phyloP scores from a whole-genome alignment of 2,113 vertebrate genomes.

The Odontophorus gujanensis region DNA sequence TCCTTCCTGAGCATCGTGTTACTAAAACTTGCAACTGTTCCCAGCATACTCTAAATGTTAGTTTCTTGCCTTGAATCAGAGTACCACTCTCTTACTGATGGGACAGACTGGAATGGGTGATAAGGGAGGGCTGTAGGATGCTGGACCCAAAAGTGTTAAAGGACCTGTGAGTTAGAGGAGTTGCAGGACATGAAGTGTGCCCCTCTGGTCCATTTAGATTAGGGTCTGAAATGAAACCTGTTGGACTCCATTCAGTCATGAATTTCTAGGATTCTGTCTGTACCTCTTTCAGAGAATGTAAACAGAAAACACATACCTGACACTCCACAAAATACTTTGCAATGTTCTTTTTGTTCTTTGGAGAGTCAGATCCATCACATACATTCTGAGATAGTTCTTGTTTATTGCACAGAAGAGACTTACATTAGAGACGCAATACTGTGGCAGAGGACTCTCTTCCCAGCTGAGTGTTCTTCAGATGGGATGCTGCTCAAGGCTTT shows the following conservation, averaged over 20 bases:
- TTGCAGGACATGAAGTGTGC: background rate
- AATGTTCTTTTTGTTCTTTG: constrained; percentile 4
- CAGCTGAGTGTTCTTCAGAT: background rate
- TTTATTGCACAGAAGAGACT: background rate
- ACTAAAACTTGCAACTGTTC: background rate
- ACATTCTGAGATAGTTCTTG: background rate
- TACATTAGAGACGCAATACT: background rate
- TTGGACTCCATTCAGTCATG: background rate
- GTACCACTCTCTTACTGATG: background rate
- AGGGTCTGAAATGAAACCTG: background rate
- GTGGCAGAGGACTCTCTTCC: background rate
- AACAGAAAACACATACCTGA: background rate
- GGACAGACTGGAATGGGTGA: background rate
- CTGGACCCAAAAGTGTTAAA: background rate
- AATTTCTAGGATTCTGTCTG: background rate
- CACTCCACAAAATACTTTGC: background rate
- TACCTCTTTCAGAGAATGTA: background rate
- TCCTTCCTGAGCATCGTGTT: background rate
- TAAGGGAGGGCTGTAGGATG: background rate
- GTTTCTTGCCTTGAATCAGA: background rate
- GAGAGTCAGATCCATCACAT: background rate
- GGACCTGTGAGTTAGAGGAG: background rate
- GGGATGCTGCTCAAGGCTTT: background rate
- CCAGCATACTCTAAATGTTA: too few relatives aligned
- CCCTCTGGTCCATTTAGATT: background rate